phyloP scores from a whole-genome alignment of 1,140 invertebrate genomes.

The Cyclina sinensis region DNA sequence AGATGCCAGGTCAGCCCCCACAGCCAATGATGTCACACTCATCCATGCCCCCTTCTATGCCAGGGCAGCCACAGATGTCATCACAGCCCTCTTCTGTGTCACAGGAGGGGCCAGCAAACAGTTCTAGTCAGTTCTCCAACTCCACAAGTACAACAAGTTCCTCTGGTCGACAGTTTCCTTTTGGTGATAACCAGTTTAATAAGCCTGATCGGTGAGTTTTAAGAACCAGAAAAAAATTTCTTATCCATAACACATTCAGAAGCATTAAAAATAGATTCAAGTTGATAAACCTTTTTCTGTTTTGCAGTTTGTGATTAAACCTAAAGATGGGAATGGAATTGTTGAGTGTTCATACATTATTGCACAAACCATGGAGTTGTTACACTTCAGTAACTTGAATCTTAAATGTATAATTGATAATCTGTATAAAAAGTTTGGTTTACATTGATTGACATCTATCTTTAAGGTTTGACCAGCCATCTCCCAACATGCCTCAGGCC shows the following conservation, averaged over 20 bases:
- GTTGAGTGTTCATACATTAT: no score
- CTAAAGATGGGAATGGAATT: no score
- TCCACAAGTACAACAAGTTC: constrained; percentile 36
- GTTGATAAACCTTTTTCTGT: no score
- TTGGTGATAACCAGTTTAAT: constrained; percentile 71
- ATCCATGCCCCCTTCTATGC: constrained; percentile 35
- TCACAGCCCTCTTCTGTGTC: background rate
- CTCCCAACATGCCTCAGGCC: constrained; percentile 58
- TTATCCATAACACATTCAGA: no score
- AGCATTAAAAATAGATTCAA: no score
- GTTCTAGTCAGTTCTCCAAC: constrained; percentile 59
- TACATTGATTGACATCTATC: background rate
- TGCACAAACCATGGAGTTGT: no score
- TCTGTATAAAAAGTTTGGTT: no score
- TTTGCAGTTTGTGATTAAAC: no score
- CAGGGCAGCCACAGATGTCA: background rate
- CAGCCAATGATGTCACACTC: constrained; percentile 39
- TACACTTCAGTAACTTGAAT: no score
- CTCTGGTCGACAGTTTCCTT: constrained; percentile 68
- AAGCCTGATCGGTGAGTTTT: constrained; percentile 71
- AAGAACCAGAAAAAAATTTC: no score
- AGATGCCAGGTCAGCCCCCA: constrained; percentile 19
- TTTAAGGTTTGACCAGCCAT: constrained; percentile 75
- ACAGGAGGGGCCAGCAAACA: constrained; percentile 34
- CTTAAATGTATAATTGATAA: no score